Evolutionary conservation across 2,888 invertebrate species (phyloP).

Genomic region (Tolmerus cingulatus): DNA sequence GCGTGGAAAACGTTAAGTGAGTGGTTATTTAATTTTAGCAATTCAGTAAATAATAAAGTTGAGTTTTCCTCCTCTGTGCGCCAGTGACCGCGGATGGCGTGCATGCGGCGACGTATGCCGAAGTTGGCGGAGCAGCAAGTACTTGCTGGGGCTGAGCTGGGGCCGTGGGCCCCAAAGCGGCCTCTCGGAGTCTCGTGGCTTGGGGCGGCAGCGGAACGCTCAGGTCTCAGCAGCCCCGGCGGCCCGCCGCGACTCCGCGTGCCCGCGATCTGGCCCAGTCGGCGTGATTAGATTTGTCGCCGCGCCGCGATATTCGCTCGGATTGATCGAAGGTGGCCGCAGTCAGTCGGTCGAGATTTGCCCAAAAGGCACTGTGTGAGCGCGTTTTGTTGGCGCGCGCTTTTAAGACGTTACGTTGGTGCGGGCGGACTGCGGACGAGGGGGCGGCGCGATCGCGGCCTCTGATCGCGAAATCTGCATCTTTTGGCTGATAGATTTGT

Average conservation of each 20-base stretch:
- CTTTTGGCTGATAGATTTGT: slow-evolving; percentile 15
- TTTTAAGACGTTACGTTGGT: neutral
- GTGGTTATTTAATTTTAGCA: no score
- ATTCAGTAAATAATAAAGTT: neutral
- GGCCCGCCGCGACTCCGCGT: neutral
- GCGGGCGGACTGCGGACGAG: neutral
- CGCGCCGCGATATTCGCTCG: neutral
- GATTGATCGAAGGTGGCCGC: neutral
- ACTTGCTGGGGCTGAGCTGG: neutral
- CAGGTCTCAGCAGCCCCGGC: neutral
- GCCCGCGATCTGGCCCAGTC: neutral
- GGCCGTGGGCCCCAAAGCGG: neutral
- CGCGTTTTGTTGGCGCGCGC: neutral
- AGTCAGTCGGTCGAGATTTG: slow-evolving; percentile 22
- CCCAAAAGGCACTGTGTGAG: neutral
- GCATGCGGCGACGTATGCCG: neutral
- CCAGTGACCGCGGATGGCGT: neutral
- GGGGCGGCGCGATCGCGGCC: neutral
- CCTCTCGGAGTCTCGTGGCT: neutral
- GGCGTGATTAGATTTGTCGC: slow-evolving; percentile 16
- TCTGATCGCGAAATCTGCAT: neutral
- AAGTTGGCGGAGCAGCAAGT: neutral
- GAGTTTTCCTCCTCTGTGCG: neutral
- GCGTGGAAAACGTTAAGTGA: no score
- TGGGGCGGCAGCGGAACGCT: neutral